Percentiles rank a stretch among this genome's conserved stretches.
Evolutionary conservation across 2,113 vertebrate species (phyloP).

Genomic region (human): GRCh38 chr13:46441501-46442000

Average conservation of each 20-base stretch:
- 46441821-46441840: background rate
- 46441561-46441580: conserved; percentile 34
- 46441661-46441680: background rate
- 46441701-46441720: background rate
- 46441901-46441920: background rate
- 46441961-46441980: background rate
- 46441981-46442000: background rate
- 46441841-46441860: background rate
- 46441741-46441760: background rate
- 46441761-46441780: background rate
- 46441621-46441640: background rate
- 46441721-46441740: background rate
- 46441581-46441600: background rate
- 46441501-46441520: background rate
- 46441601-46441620: conserved; percentile 33
- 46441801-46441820: background rate
- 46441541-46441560: conserved; percentile 15
- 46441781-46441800: background rate
- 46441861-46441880: background rate
- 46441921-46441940: background rate
- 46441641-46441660: background rate
- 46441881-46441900: background rate
- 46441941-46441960: background rate
- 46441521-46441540: background rate
- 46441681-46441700: background rate